Percentiles rank a stretch among this genome's conserved stretches.
phyloP scores from a whole-genome alignment of 92 coral and sea anemone genomes.

The Porites evermanni region DNA sequence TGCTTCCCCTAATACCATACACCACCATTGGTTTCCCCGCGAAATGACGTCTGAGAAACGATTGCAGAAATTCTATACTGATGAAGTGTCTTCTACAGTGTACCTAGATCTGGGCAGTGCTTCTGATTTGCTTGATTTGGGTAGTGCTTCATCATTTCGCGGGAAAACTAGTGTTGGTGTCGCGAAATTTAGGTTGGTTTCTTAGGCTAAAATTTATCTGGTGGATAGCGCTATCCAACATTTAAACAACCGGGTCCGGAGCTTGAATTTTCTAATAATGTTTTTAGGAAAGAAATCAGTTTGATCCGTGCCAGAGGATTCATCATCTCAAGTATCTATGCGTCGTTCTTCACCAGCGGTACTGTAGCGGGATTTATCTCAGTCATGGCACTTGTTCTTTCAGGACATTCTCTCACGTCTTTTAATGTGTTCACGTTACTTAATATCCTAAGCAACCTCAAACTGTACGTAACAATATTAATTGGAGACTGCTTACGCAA shows the following conservation, averaged over 20 bases:
- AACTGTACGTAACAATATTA: neutral
- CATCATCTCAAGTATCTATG: neutral
- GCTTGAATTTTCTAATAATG: neutral
- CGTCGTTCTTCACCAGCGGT: constrained; percentile 3
- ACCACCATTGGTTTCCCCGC: no score
- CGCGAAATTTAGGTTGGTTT: no score
- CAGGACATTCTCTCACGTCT: neutral
- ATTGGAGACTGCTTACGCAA: constrained; percentile 9
- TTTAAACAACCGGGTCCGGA: neutral
- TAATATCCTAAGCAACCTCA: neutral
- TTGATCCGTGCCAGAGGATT: constrained; percentile 33
- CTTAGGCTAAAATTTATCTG: no score
- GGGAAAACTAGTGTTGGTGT: no score
- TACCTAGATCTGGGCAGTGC: no score
- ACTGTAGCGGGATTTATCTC: constrained; percentile 20
- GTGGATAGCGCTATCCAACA: no score
- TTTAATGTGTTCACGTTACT: constrained; percentile 29
- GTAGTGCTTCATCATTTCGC: no score
- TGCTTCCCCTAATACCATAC: no score
- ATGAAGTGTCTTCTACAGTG: no score
- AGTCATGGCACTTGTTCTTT: constrained; percentile 18
- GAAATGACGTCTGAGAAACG: no score
- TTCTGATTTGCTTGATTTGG: no score
- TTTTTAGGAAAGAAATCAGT: constrained; percentile 39
- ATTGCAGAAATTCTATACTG: no score